Evolutionary conservation across 2,113 vertebrate genomes (phyloP).

Genomic region (Sinocyclocheilus anophthalmus): DNA sequence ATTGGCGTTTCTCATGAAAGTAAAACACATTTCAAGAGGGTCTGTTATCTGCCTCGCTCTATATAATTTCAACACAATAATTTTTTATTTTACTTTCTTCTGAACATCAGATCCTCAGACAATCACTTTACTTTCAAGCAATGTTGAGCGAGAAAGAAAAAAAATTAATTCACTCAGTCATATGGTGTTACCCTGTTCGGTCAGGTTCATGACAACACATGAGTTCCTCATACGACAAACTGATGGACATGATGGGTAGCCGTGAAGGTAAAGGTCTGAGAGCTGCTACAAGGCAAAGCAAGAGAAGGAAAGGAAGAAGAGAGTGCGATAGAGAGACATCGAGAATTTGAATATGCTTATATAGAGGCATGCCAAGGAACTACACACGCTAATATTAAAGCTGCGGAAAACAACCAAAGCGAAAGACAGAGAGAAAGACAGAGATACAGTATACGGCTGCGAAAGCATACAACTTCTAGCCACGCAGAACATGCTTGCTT

Average conservation of each 20-base stretch:
- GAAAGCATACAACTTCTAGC: conserved; percentile 68
- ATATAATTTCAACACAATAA: conserved; percentile 45
- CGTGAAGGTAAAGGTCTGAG: conserved; percentile 57
- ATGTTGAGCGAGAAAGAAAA: conserved; percentile 4
- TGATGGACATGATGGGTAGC: conserved; percentile 53
- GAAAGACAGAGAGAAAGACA: conserved; percentile 63
- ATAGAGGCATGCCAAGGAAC: conserved; percentile 73
- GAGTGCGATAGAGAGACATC: conserved; percentile 57
- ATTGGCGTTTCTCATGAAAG: conserved; percentile 70
- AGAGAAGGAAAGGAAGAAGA: conserved; percentile 64
- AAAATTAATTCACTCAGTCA: neutral
- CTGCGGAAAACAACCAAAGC: conserved; percentile 64
- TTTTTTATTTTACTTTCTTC: conserved; percentile 37
- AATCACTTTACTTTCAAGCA: conserved; percentile 33
- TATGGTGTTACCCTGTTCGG: conserved; percentile 42
- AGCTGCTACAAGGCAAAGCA: conserved; percentile 69
- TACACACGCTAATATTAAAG: conserved; percentile 66
- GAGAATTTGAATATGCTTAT: conserved; percentile 66
- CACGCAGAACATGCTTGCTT: conserved; percentile 75
- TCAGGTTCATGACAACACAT: conserved; percentile 36
- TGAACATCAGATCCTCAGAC: conserved; percentile 46
- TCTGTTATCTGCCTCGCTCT: conserved; percentile 23
- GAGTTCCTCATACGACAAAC: conserved; percentile 32
- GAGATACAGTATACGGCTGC: conserved; percentile 56
- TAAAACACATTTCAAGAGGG: conserved; percentile 67